Evolutionary conservation across 2,797 vertebrate species (phyloP).

Genomic region (Cetoscarus ocellatus): DNA sequence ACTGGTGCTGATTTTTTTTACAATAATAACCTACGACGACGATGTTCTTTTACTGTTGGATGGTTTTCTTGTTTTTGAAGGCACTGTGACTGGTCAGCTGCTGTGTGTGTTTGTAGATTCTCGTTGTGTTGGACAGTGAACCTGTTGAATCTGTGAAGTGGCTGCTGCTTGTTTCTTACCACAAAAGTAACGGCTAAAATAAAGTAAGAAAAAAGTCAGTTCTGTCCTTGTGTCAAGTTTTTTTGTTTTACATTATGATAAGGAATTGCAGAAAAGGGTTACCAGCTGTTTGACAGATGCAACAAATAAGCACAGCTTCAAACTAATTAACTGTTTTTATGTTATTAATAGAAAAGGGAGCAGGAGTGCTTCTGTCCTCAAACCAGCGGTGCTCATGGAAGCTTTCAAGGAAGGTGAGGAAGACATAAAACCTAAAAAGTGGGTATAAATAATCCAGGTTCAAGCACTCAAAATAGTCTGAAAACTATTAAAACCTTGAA

Average conservation of each 20-base stretch:
- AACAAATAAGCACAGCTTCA: not conserved
- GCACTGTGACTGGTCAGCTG: slow-evolving; percentile 79
- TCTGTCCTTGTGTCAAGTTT: not conserved
- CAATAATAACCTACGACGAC: slow-evolving; percentile 54
- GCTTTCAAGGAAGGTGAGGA: too few relatives aligned
- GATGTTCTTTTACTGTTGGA: slow-evolving; percentile 67
- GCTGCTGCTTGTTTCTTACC: slow-evolving; percentile 85
- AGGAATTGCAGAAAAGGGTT: not conserved
- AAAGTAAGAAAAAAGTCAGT: slow-evolving; percentile 39
- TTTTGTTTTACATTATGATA: not conserved
- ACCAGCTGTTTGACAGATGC: not conserved
- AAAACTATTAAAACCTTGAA: too few relatives aligned
- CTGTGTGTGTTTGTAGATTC: slow-evolving; percentile 75
- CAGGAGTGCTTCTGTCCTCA: too few relatives aligned
- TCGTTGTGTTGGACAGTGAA: slow-evolving; percentile 80
- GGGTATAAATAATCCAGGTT: too few relatives aligned
- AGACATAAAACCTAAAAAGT: too few relatives aligned
- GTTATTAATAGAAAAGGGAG: too few relatives aligned
- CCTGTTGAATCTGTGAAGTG: slow-evolving; percentile 78
- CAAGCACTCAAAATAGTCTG: too few relatives aligned
- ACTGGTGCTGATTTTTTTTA: slow-evolving; percentile 81
- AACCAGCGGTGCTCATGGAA: too few relatives aligned
- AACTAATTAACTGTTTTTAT: too few relatives aligned
- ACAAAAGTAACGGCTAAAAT: slow-evolving; percentile 75
- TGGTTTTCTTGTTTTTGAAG: slow-evolving; percentile 75